Evolutionary conservation across 1,140 invertebrate genomes (phyloP).

Genomic region (Aphis gossypii): DNA sequence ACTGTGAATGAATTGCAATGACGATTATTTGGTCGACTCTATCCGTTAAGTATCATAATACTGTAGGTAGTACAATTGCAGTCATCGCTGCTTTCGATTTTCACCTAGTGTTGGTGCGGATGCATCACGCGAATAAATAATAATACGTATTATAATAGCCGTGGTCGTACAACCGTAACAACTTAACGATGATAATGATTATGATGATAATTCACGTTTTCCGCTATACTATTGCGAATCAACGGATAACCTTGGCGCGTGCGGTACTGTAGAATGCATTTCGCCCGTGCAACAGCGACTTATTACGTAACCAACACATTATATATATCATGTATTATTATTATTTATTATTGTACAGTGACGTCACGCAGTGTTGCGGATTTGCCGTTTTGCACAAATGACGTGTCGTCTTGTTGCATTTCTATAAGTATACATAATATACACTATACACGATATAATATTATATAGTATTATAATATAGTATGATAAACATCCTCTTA

Average conservation of each 20-base stretch:
- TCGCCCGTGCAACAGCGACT: neutral
- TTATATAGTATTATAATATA: no score
- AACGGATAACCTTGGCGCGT: neutral
- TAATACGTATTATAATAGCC: neutral
- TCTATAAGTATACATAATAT: neutral
- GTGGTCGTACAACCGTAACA: neutral
- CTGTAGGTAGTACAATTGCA: neutral
- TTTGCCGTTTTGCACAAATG: constrained; percentile 8
- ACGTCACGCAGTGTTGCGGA: constrained; percentile 6
- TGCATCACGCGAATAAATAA: constrained; percentile 1
- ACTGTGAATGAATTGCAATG: no score
- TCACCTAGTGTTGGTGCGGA: neutral
- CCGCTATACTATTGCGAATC: constrained; percentile 26
- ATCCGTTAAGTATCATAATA: no score
- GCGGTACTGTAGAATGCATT: neutral
- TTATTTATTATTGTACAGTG: neutral
- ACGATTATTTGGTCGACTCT: no score
- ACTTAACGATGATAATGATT: neutral
- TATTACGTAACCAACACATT: neutral
- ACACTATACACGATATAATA: no score
- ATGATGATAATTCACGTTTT: constrained; percentile 34
- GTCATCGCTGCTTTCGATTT: neutral
- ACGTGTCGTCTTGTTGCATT: neutral
- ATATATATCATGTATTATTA: neutral
- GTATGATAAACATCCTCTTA: neutral